Evolutionary conservation across 2,888 invertebrate genomes (phyloP).

Genomic region (Melanostoma scalare): DNA sequence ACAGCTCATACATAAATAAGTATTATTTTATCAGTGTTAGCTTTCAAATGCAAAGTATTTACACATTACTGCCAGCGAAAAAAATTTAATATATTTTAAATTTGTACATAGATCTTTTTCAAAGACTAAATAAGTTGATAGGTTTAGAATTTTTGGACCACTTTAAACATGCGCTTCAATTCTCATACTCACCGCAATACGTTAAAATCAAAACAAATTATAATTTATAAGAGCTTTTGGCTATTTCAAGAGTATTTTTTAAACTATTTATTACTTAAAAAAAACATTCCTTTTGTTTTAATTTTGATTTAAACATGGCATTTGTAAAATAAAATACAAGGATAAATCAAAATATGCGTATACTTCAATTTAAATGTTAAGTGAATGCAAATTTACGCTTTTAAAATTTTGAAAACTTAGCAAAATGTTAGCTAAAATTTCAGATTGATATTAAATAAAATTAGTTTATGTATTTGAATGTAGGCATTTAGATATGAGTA

Average conservation of each 20-base stretch:
- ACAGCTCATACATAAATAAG: conserved; percentile 22
- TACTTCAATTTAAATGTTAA: conserved; percentile 28
- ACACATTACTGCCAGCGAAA: conserved; percentile 55
- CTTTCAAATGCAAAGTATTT: conserved; percentile 4
- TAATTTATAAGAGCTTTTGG: conserved; percentile 28
- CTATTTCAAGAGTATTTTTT: conserved; percentile 39
- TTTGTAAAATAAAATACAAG: conserved; percentile 18
- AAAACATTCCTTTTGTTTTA: not conserved
- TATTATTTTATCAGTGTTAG: conserved; percentile 8
- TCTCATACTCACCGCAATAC: conserved; percentile 26
- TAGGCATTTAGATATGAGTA: not conserved
- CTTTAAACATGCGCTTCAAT: conserved; percentile 64
- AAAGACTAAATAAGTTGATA: conserved; percentile 8
- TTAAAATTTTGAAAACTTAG: conserved; percentile 48
- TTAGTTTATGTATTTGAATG: not conserved
- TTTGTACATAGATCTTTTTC: conserved; percentile 7
- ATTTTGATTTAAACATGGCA: conserved; percentile 18
- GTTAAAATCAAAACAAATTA: conserved; percentile 22
- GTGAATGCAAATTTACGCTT: conserved; percentile 55
- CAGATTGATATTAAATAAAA: conserved; percentile 6
- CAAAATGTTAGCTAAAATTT: conserved; percentile 52
- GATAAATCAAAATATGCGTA: conserved; percentile 29
- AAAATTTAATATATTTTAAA: not conserved
- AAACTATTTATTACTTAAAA: not conserved
- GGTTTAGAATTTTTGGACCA: conserved; percentile 53